These are phyloP conservation scores for Automeris io DNA, from an alignment of 2,888 invertebrate genomes.

Conservation along the genomic window DNA sequence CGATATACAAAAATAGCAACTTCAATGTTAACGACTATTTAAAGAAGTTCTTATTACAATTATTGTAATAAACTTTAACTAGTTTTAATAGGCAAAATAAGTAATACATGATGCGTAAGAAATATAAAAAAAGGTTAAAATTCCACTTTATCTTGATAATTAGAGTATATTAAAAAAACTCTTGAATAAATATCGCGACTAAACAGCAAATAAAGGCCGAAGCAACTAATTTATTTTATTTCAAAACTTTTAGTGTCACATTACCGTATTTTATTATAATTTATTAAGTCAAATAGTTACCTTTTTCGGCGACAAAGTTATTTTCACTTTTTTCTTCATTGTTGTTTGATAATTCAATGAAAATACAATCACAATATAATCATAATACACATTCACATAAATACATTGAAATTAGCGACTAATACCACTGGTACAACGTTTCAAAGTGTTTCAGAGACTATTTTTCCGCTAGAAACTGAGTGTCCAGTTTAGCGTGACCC, in stretches of 20 bases:
- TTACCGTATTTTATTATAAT: not conserved
- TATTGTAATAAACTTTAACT: too few species aligned
- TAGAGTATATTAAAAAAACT: too few species aligned
- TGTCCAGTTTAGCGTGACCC: not conserved
- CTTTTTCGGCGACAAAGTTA: slow-evolving; percentile 4
- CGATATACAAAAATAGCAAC: too few species aligned
- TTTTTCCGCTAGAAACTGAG: not conserved
- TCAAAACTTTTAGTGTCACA: not conserved
- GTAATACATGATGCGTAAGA: too few species aligned
- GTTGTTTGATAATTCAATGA: not conserved
- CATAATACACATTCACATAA: not conserved
- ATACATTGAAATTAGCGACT: not conserved
- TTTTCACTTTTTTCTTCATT: slow-evolving; percentile 9
- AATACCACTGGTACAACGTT: slow-evolving; percentile 3
- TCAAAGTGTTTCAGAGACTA: not conserved
- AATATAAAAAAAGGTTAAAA: too few species aligned
- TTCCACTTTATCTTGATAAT: too few species aligned
- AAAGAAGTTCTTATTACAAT: too few species aligned
- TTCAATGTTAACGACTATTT: too few species aligned
- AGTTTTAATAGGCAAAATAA: too few species aligned
- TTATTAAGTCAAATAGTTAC: not conserved
- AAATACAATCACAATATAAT: not conserved
- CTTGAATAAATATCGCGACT: too few species aligned
- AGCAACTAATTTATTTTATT: too few species aligned
- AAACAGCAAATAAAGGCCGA: too few species aligned